Evolutionary conservation across 2,888 invertebrate genomes (phyloP).

Genomic region (Coleophora deauratella): DNA sequence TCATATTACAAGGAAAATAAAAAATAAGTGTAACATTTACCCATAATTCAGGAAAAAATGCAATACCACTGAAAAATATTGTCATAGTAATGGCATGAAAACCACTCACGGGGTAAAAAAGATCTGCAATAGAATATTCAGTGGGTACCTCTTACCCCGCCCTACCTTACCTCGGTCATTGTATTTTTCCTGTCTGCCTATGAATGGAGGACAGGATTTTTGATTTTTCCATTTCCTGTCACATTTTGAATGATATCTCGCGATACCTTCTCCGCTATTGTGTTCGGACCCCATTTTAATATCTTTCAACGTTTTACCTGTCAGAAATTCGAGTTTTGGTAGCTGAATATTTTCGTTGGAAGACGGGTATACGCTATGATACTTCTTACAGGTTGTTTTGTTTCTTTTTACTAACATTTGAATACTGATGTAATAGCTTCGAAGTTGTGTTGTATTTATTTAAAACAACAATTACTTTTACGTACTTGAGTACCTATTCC

Average conservation of each 20-base stretch:
- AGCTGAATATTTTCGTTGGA: constrained; percentile 7
- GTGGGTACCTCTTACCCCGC: constrained; percentile 15
- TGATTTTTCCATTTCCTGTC: constrained; percentile 64
- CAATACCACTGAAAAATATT: background rate
- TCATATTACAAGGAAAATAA: no score
- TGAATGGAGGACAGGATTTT: constrained; percentile 46
- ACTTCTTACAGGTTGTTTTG: no score
- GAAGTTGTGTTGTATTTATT: no score
- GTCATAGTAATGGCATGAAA: background rate
- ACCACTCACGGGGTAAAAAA: background rate
- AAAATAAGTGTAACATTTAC: background rate
- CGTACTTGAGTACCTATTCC: no score
- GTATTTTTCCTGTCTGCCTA: constrained; percentile 20
- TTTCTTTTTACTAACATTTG: no score
- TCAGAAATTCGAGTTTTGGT: constrained; percentile 22
- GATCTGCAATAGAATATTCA: background rate
- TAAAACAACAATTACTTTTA: no score
- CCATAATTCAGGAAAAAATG: background rate
- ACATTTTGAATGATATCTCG: constrained; percentile 39
- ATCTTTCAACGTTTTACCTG: constrained; percentile 35
- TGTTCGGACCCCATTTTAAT: constrained; percentile 45
- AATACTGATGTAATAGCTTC: no score
- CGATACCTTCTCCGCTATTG: constrained; percentile 37
- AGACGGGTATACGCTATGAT: background rate
- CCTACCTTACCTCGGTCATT: constrained; percentile 23